Conservation (phyloP, 2,113 vertebrate genomes). For the Anseranas semipalmata region DNA sequence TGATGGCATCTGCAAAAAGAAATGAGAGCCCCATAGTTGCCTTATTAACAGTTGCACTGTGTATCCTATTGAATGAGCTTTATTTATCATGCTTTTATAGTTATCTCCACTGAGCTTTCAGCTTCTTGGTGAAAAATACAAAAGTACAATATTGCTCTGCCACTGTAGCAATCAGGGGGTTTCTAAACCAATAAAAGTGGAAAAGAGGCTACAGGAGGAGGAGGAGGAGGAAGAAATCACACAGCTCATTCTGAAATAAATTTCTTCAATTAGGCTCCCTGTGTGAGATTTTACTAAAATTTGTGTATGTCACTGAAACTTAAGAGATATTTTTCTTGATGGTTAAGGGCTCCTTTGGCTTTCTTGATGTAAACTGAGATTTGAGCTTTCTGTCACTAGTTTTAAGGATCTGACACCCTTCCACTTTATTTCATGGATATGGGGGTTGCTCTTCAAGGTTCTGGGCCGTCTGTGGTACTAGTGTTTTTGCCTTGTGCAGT, state of each 20-base stretch:
- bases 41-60: not conserved
- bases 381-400: not conserved
- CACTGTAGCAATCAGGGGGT: not conserved
- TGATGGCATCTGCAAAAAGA: not conserved
- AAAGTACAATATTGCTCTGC: not conserved
- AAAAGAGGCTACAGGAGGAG: not conserved
- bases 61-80: conserved; percentile 1
- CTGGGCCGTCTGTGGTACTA: not conserved
- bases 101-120: not conserved
- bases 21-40: not conserved
- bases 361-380: not conserved
- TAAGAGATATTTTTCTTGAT: not conserved
- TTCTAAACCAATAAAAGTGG: not conserved
- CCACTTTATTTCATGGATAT: not conserved
- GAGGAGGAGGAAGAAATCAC: not conserved
- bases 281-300: not conserved
- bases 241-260: not conserved
- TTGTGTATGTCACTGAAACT: not conserved
- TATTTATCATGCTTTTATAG: conserved; percentile 9
- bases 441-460: not conserved
- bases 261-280: not conserved
- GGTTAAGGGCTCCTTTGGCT: not conserved
- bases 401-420: not conserved
- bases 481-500: not conserved
- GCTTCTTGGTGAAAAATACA: not conserved